phyloP scores from a whole-genome alignment of 2,888 invertebrate genomes.

The Rhyacophila evoluta region DNA sequence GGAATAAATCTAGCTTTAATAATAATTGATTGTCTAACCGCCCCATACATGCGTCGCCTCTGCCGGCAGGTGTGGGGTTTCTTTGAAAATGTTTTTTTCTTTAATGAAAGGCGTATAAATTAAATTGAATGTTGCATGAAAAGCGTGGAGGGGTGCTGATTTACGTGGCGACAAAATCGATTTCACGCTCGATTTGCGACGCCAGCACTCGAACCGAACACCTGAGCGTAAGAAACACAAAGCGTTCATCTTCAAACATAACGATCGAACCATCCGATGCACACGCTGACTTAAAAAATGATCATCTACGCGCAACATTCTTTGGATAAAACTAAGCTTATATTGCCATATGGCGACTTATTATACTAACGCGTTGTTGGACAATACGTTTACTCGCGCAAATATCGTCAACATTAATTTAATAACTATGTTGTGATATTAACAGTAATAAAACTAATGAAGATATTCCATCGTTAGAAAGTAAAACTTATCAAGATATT shows the following conservation, averaged over 20 bases:
- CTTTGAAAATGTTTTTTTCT: neutral
- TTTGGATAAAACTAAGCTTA: no score
- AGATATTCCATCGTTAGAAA: no score
- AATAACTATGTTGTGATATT: no score
- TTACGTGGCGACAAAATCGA: constrained; percentile 15
- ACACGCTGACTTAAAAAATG: neutral
- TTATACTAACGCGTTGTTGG: no score
- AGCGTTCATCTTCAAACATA: neutral
- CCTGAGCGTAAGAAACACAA: neutral
- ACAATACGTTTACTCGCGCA: no score
- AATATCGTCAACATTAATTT: no score
- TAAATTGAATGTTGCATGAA: neutral
- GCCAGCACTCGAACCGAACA: neutral
- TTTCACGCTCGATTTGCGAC: constrained; percentile 22
- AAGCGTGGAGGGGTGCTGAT: neutral
- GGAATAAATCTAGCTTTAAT: no score
- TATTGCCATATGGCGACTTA: no score
- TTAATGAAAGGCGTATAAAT: neutral
- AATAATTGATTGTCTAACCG: no score
- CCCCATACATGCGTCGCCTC: neutral
- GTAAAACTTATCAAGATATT: no score
- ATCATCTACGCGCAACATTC: neutral
- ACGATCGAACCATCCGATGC: neutral
- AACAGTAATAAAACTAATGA: no score
- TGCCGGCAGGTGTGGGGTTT: neutral